Conservation (phyloP, 2,113 vertebrate genomes). For the Emydura subglobosa region DNA sequence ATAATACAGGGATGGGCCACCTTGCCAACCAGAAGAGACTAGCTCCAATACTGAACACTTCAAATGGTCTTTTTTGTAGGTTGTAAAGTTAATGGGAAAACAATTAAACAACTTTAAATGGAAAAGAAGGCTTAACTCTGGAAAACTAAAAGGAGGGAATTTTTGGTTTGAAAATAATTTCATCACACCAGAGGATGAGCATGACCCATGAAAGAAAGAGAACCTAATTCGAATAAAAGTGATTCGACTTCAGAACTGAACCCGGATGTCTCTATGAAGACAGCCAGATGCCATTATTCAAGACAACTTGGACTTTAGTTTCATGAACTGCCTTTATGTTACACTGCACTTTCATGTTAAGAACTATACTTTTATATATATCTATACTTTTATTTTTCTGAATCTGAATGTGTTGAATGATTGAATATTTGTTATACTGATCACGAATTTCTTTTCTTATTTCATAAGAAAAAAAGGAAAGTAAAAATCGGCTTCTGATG, state of each 20-base stretch:
- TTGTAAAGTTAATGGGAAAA: no score
- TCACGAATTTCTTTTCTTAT: background rate
- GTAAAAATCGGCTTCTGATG: background rate
- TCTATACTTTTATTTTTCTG: background rate
- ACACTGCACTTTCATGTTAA: background rate
- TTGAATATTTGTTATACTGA: background rate
- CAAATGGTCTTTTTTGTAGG: no score
- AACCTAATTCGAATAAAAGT: background rate
- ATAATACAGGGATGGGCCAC: no score
- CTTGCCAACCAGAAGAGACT: no score
- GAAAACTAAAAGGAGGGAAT: no score
- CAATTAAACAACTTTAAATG: no score
- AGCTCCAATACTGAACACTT: no score
- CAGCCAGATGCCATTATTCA: background rate
- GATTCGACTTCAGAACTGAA: background rate
- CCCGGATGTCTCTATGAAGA: background rate
- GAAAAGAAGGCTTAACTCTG: no score
- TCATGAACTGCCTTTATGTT: background rate
- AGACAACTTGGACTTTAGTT: background rate
- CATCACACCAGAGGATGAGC: background rate
- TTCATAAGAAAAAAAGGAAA: background rate
- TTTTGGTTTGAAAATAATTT: background rate
- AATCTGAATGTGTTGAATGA: background rate
- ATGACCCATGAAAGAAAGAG: background rate
- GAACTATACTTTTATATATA: background rate